Percentiles rank a stretch among this genome's conserved stretches.
Evolutionary conservation across 2,888 invertebrate species (phyloP).

Genomic region (Tubulanus polymorphus): DNA sequence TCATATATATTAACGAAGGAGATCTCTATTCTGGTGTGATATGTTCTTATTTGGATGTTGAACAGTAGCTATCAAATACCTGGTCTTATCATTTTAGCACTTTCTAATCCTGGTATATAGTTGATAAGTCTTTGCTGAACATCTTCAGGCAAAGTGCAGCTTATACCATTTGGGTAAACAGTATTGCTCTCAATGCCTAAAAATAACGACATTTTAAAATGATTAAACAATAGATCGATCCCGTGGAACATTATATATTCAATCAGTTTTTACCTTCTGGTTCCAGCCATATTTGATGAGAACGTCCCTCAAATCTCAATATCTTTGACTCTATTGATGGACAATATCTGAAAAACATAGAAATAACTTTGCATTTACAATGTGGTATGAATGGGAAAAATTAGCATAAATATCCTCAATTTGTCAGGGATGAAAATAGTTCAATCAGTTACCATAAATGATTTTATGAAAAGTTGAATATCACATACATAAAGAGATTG

Average conservation of each 20-base stretch:
- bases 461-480: too few relatives aligned
- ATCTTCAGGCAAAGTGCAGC: slow-evolving; percentile 77
- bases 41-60: too few relatives aligned
- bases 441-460: too few relatives aligned
- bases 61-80: too few relatives aligned
- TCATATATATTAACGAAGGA: too few relatives aligned
- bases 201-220: slow-evolving; percentile 10
- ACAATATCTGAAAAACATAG: slow-evolving; percentile 68
- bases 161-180: slow-evolving; percentile 80
- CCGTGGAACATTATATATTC: background rate
- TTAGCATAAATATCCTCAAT: too few relatives aligned
- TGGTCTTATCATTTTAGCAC: slow-evolving; percentile 64
- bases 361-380: too few relatives aligned
- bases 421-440: too few relatives aligned
- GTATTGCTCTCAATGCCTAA: slow-evolving; percentile 64
- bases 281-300: slow-evolving; percentile 79
- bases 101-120: slow-evolving; percentile 70
- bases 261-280: slow-evolving; percentile 67
- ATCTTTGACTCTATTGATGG: slow-evolving; percentile 87
- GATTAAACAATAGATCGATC: background rate
- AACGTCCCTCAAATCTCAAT: slow-evolving; percentile 63
- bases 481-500: too few relatives aligned
- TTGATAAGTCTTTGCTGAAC: slow-evolving; percentile 67
- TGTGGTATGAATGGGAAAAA: too few relatives aligned
- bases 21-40: too few relatives aligned